Evolutionary conservation across 2,797 vertebrate genomes (phyloP), one percentile per base, ranked within the genome.

Genomic region (Adelosebastes latens): DNA sequence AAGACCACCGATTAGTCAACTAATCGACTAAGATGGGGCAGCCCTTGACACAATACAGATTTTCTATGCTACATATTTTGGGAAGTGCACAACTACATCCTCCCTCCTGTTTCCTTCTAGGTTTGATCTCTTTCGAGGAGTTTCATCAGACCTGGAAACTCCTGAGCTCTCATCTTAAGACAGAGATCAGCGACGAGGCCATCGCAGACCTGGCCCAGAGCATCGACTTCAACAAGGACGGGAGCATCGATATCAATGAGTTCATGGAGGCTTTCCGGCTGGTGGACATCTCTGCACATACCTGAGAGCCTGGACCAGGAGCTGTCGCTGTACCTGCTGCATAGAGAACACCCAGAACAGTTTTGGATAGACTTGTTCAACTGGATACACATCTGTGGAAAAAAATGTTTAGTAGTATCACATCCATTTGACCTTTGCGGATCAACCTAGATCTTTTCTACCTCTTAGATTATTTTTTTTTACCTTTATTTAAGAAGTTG

Each of bases 181-280:
- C 89, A 0, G 94, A 96, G n/a, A 94, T 98, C 89, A 96, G 96
- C 0, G 97, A 98, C 0, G 87, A 97, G 1, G 95, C 95, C 74
- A 96, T 98, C 69, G 83, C 90, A 0, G 95, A 97, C 91, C 90
- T 99, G 74, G 97, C 96, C 7, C 93, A 94, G 65, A 98, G 97
- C 92, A 99, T 99, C 0, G 98, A 99, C 83, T 99, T 99, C 93
- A 99, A 99, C 90, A 98, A 97, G 85, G 98, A 99, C 0, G 98
- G 98, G 14, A 97, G 94, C 91, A 98, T 99, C 0, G 98, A 99
- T 82, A 98, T 99, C 92, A 99, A 98, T 0, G 98, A 99, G 94
- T 99, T 99, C 93, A 96, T 99, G 83, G 98, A 99, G 93, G 98
- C 98, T 16, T 99, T 99, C 84, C 96, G 97, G 49, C 95, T 99